Conservation (phyloP, 2,888 invertebrate genomes). For the Liposcelis brunnea region DNA sequence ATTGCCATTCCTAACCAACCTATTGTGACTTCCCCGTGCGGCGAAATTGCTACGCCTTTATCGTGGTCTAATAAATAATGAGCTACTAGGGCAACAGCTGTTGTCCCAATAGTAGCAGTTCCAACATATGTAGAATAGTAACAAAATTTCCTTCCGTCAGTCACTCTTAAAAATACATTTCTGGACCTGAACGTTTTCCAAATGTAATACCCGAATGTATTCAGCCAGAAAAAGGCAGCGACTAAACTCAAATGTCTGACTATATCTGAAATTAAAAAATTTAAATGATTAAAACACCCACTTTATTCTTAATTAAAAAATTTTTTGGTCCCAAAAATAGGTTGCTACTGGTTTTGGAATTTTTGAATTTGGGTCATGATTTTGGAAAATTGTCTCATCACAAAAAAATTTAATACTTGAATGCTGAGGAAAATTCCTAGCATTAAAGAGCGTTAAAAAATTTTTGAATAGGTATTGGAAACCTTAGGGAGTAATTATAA, state of each 20-base stretch:
- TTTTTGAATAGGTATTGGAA: no score
- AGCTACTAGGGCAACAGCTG: constrained; percentile 57
- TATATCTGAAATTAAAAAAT: constrained; percentile 42
- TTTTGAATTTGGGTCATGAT: no score
- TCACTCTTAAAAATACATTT: constrained; percentile 68
- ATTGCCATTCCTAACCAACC: constrained; percentile 68
- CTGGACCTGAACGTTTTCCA: constrained; percentile 78
- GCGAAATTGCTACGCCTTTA: constrained; percentile 4
- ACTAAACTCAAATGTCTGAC: constrained; percentile 57
- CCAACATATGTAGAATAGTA: constrained; percentile 72
- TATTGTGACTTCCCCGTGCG: constrained; percentile 21
- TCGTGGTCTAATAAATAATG: constrained; percentile 58
- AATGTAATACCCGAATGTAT: constrained; percentile 69
- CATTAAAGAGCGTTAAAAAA: no score
- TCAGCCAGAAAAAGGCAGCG: constrained; percentile 74
- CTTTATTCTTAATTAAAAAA: neutral
- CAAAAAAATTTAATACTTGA: no score
- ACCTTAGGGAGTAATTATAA: no score
- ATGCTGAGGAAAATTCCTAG: no score
- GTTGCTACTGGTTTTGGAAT: no score
- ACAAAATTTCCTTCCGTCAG: constrained; percentile 72
- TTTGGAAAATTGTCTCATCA: no score
- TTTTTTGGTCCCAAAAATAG: neutral
- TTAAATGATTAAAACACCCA: constrained; percentile 10
- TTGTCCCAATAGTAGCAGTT: constrained; percentile 52